Evolutionary conservation across 2,113 vertebrate genomes (phyloP).

Genomic region (Crotophaga sulcirostris): DNA sequence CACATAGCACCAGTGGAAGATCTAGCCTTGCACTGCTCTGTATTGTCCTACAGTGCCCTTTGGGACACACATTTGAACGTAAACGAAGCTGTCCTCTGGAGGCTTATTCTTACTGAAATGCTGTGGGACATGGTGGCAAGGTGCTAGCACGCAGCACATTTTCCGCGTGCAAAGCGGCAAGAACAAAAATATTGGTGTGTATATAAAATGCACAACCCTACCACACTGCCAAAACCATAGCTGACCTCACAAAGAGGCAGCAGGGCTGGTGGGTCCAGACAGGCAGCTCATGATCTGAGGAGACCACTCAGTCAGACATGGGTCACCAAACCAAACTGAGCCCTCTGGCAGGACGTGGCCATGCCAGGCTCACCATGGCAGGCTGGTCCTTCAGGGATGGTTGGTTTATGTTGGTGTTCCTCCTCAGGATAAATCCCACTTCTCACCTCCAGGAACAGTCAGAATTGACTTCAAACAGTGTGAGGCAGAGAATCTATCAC

Average conservation of each 20-base stretch:
- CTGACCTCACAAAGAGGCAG: not conserved
- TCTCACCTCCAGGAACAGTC: not conserved
- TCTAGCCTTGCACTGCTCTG: not conserved
- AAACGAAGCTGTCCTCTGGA: not conserved
- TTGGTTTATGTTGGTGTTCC: too few species aligned
- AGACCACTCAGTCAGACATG: too few species aligned
- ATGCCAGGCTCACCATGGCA: not conserved
- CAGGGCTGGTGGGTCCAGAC: too few species aligned
- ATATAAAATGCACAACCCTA: too few species aligned
- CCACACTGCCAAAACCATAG: not conserved
- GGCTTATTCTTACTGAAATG: too few species aligned
- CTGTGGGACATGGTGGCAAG: not conserved
- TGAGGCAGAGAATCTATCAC: not conserved
- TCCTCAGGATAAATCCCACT: not conserved
- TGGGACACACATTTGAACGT: not conserved
- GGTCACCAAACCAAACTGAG: not conserved
- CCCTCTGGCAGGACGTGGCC: not conserved
- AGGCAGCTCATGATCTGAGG: not conserved
- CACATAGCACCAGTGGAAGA: not conserved
- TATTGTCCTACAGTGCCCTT: too few species aligned
- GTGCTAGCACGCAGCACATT: accelerated
- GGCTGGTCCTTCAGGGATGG: not conserved
- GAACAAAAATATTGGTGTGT: not conserved
- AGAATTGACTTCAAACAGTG: not conserved
- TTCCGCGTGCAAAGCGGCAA: accelerated